Conservation (phyloP, 2,113 vertebrate genomes). For the Dicerorhinus sumatrensis region DNA sequence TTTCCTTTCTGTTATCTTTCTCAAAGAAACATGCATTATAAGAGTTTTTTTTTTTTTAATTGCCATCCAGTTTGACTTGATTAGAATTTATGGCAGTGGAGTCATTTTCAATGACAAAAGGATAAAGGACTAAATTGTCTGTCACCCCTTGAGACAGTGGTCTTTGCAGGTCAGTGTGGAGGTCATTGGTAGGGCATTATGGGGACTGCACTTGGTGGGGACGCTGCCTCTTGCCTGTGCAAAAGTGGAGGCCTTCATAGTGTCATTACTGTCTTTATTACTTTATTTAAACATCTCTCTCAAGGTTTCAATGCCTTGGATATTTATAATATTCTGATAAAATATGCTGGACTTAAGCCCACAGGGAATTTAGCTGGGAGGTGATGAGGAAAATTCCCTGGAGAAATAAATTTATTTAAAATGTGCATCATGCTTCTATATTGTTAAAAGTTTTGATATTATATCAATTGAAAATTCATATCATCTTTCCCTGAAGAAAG, state of each 20-base stretch:
- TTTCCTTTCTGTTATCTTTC: slow-evolving; percentile 40
- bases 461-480: slow-evolving; percentile 24
- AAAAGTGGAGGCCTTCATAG: slow-evolving; percentile 33
- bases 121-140: slow-evolving; percentile 84
- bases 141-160: slow-evolving; percentile 84
- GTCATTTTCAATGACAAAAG: slow-evolving; percentile 80
- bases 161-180: slow-evolving; percentile 80
- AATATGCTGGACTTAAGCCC: slow-evolving; percentile 54
- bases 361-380: slow-evolving; percentile 47
- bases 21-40: slow-evolving; percentile 57
- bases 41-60: slow-evolving; percentile 51
- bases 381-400: slow-evolving; percentile 50
- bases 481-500: slow-evolving; percentile 9
- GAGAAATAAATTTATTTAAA: slow-evolving; percentile 64
- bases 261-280: slow-evolving; percentile 70
- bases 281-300: slow-evolving; percentile 73
- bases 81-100: slow-evolving; percentile 82
- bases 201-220: slow-evolving; percentile 60
- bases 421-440: neutral
- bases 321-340: slow-evolving; percentile 58
- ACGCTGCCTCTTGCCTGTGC: neutral
- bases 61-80: slow-evolving; percentile 71
- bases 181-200: slow-evolving; percentile 78
- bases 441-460: slow-evolving; percentile 33
- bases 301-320: slow-evolving; percentile 59